Base-by-base conservation (phyloP, 2,113 vertebrate genomes). In the Scalopus aquaticus region DNA sequence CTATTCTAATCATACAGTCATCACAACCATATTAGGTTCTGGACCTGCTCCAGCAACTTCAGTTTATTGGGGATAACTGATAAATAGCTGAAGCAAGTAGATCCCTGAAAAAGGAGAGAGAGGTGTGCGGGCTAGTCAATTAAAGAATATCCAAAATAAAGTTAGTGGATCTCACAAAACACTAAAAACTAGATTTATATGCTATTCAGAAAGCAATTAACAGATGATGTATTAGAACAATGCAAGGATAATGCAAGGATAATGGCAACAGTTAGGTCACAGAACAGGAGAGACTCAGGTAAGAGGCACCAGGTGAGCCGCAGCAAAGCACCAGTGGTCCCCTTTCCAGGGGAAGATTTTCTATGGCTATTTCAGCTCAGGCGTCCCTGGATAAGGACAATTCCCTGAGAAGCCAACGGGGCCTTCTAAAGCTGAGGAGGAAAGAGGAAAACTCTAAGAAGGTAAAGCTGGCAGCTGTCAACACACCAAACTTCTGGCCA, bases 161-260 rank as follows among this genome's bases (percentile, higher is more conserved):
- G 24, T 65, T 54, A 51, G 32, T 73, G 24, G 58, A 64, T 56
- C 70, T 91, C 77, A 86, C 19, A 58, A 58, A 35, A 8, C 24
- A 51, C 24, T 65, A 9, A 76, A 92, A 80, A 82, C 28, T 77
- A 86, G 35, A 4, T 4, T 17, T 42, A n/a, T 39, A 12, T 46
- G 51, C 24, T 95, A 56, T 74, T 84, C 87, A 22, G 60, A 91
- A 73, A 74, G 9, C 37, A 94, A 89, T 64, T 69, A 79, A n/a
- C 9, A 67, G 28, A 70, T 37, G 26, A 85, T 35, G 46, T 69
- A 72, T 72, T 82, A 65, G 35, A 77, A 74, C 74, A 35, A 67
- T 64, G 51, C 62, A 51, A 60, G 42, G 32, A n/a, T n/a, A n/a
- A n/a, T n/a, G n/a, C n/a, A n/a, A n/a, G n/a, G n/a, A 39, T 39